Evolutionary conservation across 2,113 vertebrate species (phyloP).

Genomic region (Odontophorus gujanensis): DNA sequence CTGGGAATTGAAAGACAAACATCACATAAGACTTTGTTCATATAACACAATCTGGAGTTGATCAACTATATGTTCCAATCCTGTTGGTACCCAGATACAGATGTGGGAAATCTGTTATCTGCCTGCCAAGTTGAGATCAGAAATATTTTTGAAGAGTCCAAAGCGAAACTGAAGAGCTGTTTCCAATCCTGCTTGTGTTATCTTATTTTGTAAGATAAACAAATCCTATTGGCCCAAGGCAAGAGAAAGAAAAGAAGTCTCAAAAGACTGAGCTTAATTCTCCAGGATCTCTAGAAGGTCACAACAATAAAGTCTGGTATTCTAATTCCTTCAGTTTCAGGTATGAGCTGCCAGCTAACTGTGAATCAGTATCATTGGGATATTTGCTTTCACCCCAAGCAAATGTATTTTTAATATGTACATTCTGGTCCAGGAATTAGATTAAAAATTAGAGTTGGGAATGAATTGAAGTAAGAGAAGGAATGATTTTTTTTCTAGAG

Average conservation of each 20-base stretch:
- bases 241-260: not conserved
- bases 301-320: not conserved
- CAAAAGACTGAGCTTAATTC: not conserved
- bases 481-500: not conserved
- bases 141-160: not conserved
- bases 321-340: not conserved
- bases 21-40: not conserved
- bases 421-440: not conserved
- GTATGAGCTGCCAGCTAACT: not conserved
- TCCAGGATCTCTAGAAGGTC: not conserved
- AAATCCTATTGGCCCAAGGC: not conserved
- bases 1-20: conserved; percentile 4
- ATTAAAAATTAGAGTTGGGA: not conserved
- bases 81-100: not conserved
- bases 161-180: not conserved
- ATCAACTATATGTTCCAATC: not conserved
- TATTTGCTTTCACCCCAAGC: not conserved
- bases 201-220: not conserved
- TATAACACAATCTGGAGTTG: not conserved
- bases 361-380: not conserved
- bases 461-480: not conserved
- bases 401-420: not conserved
- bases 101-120: not conserved
- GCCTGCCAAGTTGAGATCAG: not conserved
- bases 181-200: not conserved